Evolutionary conservation across 2,888 invertebrate genomes (phyloP), one percentile per base, ranked within the genome.

Genomic region (Oligia strigilis): DNA sequence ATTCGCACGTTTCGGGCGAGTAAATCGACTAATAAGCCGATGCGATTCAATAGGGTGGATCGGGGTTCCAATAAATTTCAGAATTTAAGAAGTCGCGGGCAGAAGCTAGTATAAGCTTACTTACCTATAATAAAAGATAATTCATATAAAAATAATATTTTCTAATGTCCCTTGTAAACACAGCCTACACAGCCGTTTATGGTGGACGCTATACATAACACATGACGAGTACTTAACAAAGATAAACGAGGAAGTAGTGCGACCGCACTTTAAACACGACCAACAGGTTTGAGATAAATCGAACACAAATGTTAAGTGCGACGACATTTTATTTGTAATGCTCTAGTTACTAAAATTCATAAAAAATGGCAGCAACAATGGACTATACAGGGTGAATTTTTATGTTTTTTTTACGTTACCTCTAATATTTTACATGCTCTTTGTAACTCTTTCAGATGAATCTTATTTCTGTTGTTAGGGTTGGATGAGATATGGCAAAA

Each of bases 211-310:
- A 72, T 82, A 72, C 9, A 74, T 74, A 78, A 74, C 64, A 79
- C 52, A 81, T 62, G 66, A 83, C 81, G 58, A 86, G 76, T 85
- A 84, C 73, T 77, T 75, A 78, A 81, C 78, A 83, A 70, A 84
- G 86, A 87, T 88, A 81, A 87, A 92, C 88, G 70, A 90, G 92
- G 92, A 92, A 92, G 92, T 91, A 76, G 84, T 73, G 76, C 73
- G 74, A 36, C 74, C 81, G 79, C 73, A 83, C 82, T 86, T 82
- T 73, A 78, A 87, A 78, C 90, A 90, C 81, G 90, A 89, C 64
- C 29, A 72, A 91, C 92, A 81, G 90, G 92, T 92, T 91, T 90
- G 78, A 85, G 60, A 84, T 87, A 89, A 84, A 83, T 86, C 80
- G 80, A 89, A 83, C 77, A 83, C 72, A 90, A 92, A 92, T 89